A percentile compares a stretch with the other conserved stretches of the same genome.
Conservation (phyloP, 2,797 vertebrate species). For the Hippocampus kuda region DNA sequence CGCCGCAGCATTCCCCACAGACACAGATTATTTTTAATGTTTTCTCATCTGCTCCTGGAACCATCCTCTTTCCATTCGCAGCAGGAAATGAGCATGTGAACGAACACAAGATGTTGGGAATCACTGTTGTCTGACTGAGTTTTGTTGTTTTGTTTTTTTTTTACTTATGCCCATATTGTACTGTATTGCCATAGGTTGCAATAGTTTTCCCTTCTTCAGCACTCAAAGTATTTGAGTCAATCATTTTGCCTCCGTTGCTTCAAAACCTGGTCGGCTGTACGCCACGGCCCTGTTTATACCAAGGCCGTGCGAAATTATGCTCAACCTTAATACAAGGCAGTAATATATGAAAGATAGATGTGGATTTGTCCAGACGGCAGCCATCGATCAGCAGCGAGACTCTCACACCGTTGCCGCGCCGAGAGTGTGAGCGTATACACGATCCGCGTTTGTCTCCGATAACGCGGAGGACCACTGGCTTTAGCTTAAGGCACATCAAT, state of each 20-base stretch:
- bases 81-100: conserved; percentile 21
- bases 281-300: background rate
- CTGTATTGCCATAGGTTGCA: too few relatives aligned
- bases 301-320: background rate
- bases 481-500: conserved; percentile 40
- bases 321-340: conserved; percentile 15
- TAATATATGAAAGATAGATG: conserved; percentile 45
- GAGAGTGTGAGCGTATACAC: conserved; percentile 20
- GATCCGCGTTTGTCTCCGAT: conserved; percentile 42
- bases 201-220: background rate
- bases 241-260: background rate
- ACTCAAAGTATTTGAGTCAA: background rate
- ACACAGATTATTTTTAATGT: conserved; percentile 33
- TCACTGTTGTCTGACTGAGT: background rate
- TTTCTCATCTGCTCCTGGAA: conserved; percentile 29
- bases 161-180: too few relatives aligned
- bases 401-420: conserved; percentile 28
- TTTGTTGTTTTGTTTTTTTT: too few relatives aligned
- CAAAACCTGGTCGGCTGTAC: background rate
- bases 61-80: conserved; percentile 8
- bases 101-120: conserved; percentile 14
- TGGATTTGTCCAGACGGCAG: conserved; percentile 38
- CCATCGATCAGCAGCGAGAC: conserved; percentile 23
- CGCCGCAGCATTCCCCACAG: conserved; percentile 25
- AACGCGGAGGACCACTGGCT: conserved; percentile 25